Conservation (phyloP, 2,888 invertebrate genomes). For the Allolobophora icterica region DNA sequence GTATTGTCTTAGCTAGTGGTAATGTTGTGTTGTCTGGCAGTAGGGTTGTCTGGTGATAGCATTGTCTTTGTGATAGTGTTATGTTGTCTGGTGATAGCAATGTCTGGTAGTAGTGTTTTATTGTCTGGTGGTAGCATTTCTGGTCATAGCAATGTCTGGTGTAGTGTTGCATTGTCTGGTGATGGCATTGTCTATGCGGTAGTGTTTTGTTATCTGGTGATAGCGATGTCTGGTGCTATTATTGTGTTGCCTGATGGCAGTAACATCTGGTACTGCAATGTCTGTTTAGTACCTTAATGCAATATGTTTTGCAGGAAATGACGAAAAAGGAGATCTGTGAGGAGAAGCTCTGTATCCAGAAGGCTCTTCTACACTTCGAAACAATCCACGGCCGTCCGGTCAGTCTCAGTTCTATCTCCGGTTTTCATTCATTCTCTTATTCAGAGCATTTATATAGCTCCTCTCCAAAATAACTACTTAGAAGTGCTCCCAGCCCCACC, state of each 20-base stretch:
- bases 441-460: too few relatives aligned
- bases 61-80: too few relatives aligned
- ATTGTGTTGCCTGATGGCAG: neutral
- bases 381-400: constrained; percentile 85
- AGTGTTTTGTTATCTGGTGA: neutral
- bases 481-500: too few relatives aligned
- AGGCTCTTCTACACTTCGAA: constrained; percentile 85
- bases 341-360: constrained; percentile 89
- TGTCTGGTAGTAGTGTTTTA: neutral
- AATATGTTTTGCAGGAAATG: constrained; percentile 67
- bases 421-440: too few relatives aligned
- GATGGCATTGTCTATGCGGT: neutral
- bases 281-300: neutral
- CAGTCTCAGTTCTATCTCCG: constrained; percentile 45
- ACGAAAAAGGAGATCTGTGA: constrained; percentile 81
- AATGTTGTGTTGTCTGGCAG: neutral
- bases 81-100: neutral
- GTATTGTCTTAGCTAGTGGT: too few relatives aligned
- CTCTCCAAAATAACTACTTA: too few relatives aligned
- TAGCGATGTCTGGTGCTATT: neutral
- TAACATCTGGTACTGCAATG: neutral
- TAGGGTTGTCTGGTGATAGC: neutral
- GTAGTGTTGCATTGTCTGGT: neutral
- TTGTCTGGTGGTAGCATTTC: neutral
- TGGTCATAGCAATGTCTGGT: too few relatives aligned